A percentile compares a stretch with the other conserved stretches of the same genome.
Evolutionary conservation across 2,113 vertebrate species (phyloP).

Genomic region (Scopus umbretta): DNA sequence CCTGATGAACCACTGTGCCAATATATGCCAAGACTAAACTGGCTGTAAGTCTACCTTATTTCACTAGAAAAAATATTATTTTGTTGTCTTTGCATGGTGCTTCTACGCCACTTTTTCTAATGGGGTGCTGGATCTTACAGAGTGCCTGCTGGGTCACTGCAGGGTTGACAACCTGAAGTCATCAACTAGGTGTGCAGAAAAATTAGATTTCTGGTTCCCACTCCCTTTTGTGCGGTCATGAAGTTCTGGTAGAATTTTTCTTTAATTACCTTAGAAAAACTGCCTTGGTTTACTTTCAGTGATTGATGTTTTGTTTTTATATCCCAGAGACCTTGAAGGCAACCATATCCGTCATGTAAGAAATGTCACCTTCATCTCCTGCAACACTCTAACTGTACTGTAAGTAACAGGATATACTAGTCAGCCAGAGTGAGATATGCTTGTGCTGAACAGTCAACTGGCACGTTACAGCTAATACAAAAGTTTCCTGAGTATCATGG

Average conservation of each 20-base stretch:
- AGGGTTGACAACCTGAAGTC: background rate
- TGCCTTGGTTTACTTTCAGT: background rate
- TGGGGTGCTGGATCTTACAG: background rate
- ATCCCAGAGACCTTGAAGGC: constrained; percentile 88
- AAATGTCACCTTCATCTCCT: constrained; percentile 87
- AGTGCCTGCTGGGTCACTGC: background rate
- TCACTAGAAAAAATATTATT: background rate
- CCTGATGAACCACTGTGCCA: constrained; percentile 82
- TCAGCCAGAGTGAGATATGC: background rate
- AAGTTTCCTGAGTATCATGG: background rate
- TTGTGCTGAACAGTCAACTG: background rate
- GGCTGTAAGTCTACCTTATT: constrained; percentile 84
- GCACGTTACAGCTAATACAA: background rate
- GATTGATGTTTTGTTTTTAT: constrained; percentile 45
- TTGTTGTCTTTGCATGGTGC: background rate
- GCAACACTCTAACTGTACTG: constrained; percentile 89
- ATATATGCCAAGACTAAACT: constrained; percentile 88
- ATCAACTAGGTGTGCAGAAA: background rate
- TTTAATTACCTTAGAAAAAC: background rate
- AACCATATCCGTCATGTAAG: constrained; percentile 87
- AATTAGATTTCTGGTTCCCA: background rate
- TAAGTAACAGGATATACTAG: constrained; percentile 74
- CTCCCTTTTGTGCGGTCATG: background rate
- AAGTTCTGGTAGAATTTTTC: background rate
- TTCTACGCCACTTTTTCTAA: background rate